Percentiles rank a stretch among this genome's conserved stretches.
Evolutionary conservation across 2,888 invertebrate genomes (phyloP).

Genomic region (Eupithecia pulchellata): DNA sequence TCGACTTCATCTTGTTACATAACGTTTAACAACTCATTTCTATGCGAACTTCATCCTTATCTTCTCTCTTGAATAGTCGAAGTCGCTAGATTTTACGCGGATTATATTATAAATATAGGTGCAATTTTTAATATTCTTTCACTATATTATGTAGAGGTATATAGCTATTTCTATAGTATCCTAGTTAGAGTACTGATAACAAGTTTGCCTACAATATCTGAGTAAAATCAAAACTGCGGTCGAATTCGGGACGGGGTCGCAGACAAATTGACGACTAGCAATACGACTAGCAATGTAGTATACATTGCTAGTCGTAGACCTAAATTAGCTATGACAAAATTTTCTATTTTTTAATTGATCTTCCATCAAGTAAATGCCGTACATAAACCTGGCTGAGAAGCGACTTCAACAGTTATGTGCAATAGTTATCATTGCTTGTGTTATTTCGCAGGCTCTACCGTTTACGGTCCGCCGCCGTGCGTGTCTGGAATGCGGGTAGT

Average conservation of each 20-base stretch:
- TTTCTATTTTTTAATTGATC: too few species aligned
- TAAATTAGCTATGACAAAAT: too few species aligned
- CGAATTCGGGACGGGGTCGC: too few species aligned
- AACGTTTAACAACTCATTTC: background rate
- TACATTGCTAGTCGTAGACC: too few species aligned
- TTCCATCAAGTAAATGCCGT: too few species aligned
- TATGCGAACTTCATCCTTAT: background rate
- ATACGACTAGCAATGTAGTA: too few species aligned
- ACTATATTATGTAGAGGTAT: too few species aligned
- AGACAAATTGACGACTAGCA: too few species aligned
- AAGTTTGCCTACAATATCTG: background rate
- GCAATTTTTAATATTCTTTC: background rate
- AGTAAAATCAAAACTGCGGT: background rate
- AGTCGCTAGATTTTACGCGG: background rate
- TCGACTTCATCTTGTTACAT: background rate
- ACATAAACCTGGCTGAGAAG: background rate
- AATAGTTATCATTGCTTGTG: background rate
- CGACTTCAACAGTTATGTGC: background rate
- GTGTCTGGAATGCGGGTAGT: background rate
- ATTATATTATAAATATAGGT: background rate
- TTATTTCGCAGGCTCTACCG: background rate
- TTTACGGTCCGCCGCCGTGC: background rate
- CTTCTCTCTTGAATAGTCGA: background rate
- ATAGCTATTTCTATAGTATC: background rate
- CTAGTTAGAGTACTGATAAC: background rate